phyloP scores from a whole-genome alignment of 1,140 invertebrate genomes.

The Pseudobourletiella spinata region DNA sequence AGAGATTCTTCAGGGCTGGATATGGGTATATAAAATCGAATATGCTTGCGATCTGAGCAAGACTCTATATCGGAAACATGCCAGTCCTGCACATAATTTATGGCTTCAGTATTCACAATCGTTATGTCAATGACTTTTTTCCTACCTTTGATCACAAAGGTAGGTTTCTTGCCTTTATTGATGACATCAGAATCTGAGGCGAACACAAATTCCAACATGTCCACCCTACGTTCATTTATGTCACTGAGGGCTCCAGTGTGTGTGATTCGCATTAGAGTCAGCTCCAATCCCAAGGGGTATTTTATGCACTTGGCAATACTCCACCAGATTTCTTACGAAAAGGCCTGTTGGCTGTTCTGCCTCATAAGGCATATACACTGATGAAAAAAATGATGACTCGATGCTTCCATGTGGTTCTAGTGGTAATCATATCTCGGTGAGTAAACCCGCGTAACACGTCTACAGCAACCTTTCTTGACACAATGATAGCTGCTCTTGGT shows the following conservation, averaged over 20 bases:
- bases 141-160: neutral
- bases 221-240: neutral
- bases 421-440: neutral
- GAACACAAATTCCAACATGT: neutral
- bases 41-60: slow-evolving; percentile 16
- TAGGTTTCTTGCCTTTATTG: neutral
- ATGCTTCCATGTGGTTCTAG: neutral
- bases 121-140: neutral
- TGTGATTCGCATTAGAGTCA: slow-evolving; percentile 23
- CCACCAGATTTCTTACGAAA: neutral
- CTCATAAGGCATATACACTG: slow-evolving; percentile 20
- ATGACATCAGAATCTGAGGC: neutral
- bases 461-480: too few relatives aligned
- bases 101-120: neutral
- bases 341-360: neutral
- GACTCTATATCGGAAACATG: slow-evolving; percentile 12
- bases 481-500: too few relatives aligned
- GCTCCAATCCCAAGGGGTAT: slow-evolving; percentile 10
- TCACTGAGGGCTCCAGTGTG: slow-evolving; percentile 15
- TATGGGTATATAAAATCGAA: neutral
- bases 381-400: slow-evolving; percentile 10
- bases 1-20: neutral
- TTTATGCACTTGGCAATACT: neutral
- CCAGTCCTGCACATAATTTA: neutral
- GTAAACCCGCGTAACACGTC: too few relatives aligned